Base-by-base conservation (phyloP, 2,797 vertebrate species). In the Odontamblyopus lacepedii region DNA sequence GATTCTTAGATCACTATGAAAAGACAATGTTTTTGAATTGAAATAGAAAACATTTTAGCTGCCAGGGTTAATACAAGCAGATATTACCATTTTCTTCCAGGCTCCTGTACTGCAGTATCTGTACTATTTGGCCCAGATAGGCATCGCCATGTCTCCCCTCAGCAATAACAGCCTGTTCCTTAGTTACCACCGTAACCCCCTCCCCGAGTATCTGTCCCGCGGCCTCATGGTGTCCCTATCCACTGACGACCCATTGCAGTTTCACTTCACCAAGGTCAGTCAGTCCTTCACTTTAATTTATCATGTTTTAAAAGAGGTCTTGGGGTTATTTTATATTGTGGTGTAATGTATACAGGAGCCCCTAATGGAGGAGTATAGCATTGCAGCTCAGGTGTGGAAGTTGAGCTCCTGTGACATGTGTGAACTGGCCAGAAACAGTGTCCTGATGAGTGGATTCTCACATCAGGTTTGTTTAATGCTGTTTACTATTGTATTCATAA, bases 111-210 rank as follows among this genome's bases (percentile, higher is more conserved):
- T 98, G 83, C 97, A 99, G 93, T 99, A 99, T 84, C 93, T 99
- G 57, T 99, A 98, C 84, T 99, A 99, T 92, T 89, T 99, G 93
- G 97, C 96, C 5, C 97, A 99, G 88, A 93, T 99, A 0, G 96
- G 96, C 85, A 98, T 99, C 0, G 97, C 97, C 85, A 99, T 99
- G 97, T 99, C 97, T 0, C 97, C 97, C 0, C 94, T 98, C 72
- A 99, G 97, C 88, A 98, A 99, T 92, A 99, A 99, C 92, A 98
- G 97, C 87, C 94, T 99, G 75, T 98, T 99, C 83, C 95, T 99
- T 70, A 98, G 97, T 92, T 99, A 98, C 91, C 97, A 98, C 85
- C 96, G 97, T 78, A 99, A 98, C 91, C 97, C 97, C 0, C 94
- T 99, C 6, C 96, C 95, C 0, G 97, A 99, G 93, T 99, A 98